These are phyloP conservation scores for Calosoma granatense DNA, from an alignment of 1,140 invertebrate species.

Conservation along the genomic window DNA sequence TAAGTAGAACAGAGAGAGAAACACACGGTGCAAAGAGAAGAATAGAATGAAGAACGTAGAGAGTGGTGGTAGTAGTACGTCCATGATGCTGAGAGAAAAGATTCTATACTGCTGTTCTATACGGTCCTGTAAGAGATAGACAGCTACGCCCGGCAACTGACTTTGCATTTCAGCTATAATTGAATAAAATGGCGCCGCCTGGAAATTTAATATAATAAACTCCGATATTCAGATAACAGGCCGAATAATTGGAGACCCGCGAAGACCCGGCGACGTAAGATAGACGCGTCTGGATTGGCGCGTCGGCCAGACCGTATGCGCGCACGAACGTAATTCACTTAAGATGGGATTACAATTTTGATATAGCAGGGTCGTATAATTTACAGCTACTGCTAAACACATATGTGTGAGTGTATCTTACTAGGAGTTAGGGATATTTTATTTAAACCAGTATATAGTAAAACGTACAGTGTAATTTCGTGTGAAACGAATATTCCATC, in stretches of 20 bases:
- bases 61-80: neutral
- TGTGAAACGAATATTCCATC: no score
- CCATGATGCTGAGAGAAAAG: no score
- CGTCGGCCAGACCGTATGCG: slow-evolving; percentile 11
- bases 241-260: slow-evolving; percentile 18
- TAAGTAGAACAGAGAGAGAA: neutral
- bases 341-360: slow-evolving; percentile 21
- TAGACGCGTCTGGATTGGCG: slow-evolving; percentile 7
- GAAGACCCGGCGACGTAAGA: neutral
- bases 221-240: slow-evolving; percentile 21
- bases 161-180: slow-evolving; percentile 16
- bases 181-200: slow-evolving; percentile 18
- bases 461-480: no score
- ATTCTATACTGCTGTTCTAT: neutral
- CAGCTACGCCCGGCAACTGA: neutral
- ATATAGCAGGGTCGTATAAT: no score
- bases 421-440: no score
- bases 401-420: no score
- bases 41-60: neutral
- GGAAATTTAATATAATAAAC: slow-evolving; percentile 24
- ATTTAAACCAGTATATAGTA: no score
- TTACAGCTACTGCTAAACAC: no score
- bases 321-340: slow-evolving; percentile 19
- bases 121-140: neutral
- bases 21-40: no score